Conservation (phyloP, 2,113 vertebrate species). For the Pao palembangensis region DNA sequence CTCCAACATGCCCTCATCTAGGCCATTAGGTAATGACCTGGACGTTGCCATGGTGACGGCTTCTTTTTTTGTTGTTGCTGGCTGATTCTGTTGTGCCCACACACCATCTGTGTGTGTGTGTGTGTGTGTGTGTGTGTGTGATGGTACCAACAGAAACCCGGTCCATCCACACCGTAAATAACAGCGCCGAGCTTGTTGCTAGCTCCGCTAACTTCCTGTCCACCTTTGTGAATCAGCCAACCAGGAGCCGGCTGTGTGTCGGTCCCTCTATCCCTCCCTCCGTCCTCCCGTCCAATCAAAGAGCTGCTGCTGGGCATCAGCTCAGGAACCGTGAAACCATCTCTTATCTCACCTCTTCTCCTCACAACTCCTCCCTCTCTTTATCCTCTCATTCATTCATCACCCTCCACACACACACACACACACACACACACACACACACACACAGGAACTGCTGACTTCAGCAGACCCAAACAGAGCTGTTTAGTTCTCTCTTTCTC, state of each 20-base stretch:
- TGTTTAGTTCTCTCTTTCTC: background rate
- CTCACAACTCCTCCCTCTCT: constrained; percentile 16
- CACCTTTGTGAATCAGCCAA: too few relatives aligned
- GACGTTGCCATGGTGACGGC: constrained; percentile 55
- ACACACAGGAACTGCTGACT: constrained; percentile 52
- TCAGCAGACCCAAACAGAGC: constrained; percentile 66
- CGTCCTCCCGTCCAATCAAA: constrained; percentile 1
- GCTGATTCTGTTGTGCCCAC: too few relatives aligned
- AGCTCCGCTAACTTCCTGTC: too few relatives aligned
- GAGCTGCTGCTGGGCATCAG: constrained; percentile 11
- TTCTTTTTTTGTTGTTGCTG: too few relatives aligned
- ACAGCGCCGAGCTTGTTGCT: too few relatives aligned
- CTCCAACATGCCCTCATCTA: constrained; percentile 64
- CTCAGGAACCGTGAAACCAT: constrained; percentile 20
- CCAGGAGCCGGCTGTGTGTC: too few relatives aligned
- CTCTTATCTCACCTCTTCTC: constrained; percentile 27
- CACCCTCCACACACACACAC: constrained; percentile 2
- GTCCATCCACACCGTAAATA: too few relatives aligned
- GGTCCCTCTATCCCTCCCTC: background rate
- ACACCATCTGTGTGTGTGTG: constrained; percentile 2
- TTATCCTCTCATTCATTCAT: constrained; percentile 45
- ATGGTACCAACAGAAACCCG: too few relatives aligned
- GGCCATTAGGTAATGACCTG: constrained; percentile 52
- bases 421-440: background rate
- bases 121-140: background rate